Evolutionary conservation across 2,888 invertebrate genomes (phyloP), one percentile per base, ranked within the genome.

Genomic region (Dynastes tityus): DNA sequence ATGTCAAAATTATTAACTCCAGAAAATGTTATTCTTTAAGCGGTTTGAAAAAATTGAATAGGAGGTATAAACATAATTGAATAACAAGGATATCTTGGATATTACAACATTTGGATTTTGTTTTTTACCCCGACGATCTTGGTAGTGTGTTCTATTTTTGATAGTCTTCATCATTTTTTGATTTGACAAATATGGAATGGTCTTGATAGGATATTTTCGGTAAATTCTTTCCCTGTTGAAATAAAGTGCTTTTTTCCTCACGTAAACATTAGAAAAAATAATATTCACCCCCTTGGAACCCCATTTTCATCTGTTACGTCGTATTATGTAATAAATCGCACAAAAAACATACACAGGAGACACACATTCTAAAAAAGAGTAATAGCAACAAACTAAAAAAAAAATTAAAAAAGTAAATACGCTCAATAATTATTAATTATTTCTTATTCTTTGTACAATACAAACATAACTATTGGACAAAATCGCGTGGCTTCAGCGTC

Each of bases 291-390:
- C 32, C 32, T 32, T 32, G 32, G 32, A 9, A 40, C 40, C 45
- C 45, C 45, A 11, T 45, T 45, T 45, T 45, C 45, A 11, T 45
- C 2, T 11, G 2, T 45, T 8, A 45, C 45, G 6, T 58, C 22
- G 8, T 58, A 16, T 22, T 58, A 55, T 4, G 9, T 22, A 32
- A 63, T 29, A 32, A 13, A 32, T 63, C 63, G 27, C 29, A 32
- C 63, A 63, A 63, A 29, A 63, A 13, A 63, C 63, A 63, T 63
- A 63, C 63, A 63, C 27, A 63, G 55, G 45, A 45, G 27, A 63
- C 63, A 63, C 63, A 63, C 63, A 63, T 63, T 63, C 63, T 27
- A 63, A 27, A 63, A 63, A 63, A 22, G 32, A 63, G 9, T 63
- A 63, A 29, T 63, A 61, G 16, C 0, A 58, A 16, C 16, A 61